Percentiles rank a stretch among this genome's conserved stretches.
Evolutionary conservation across 2,888 invertebrate genomes (phyloP).

Genomic region (Lingula anatina): DNA sequence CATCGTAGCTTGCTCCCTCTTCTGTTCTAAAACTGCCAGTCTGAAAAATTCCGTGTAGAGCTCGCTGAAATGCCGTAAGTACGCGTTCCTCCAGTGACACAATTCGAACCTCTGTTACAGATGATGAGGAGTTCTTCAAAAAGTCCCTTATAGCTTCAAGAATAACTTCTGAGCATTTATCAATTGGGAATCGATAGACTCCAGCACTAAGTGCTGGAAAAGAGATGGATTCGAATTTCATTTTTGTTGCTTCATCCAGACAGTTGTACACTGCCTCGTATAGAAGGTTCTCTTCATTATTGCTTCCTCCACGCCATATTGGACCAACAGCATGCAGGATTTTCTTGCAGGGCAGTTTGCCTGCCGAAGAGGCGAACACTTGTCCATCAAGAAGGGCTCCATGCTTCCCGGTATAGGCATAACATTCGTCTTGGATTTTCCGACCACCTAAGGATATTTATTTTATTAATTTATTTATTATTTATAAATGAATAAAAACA

Average conservation of each 20-base stretch:
- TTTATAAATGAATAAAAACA: no score
- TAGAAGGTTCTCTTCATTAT: no score
- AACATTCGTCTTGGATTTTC: slow-evolving; percentile 21
- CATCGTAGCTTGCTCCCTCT: no score
- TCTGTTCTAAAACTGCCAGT: no score
- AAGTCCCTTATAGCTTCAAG: no score
- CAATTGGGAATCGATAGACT: slow-evolving; percentile 21
- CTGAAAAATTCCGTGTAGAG: no score
- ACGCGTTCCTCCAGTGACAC: no score
- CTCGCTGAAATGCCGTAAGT: no score
- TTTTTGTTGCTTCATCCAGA: slow-evolving; percentile 10
- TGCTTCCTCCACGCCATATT: slow-evolving; percentile 18
- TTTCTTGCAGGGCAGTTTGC: slow-evolving; percentile 14
- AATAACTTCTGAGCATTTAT: no score
- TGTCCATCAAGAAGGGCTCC: slow-evolving; percentile 17
- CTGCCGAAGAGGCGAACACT: slow-evolving; percentile 17
- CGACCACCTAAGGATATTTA: slow-evolving; percentile 25
- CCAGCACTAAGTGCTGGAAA: slow-evolving; percentile 35
- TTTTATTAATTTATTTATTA: no score
- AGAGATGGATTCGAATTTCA: slow-evolving; percentile 19
- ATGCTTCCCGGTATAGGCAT: slow-evolving; percentile 11
- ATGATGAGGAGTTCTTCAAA: no score
- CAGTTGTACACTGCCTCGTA: slow-evolving; percentile 18
- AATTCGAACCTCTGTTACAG: no score
- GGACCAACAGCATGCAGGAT: slow-evolving; percentile 27